Conservation (phyloP, 2,888 invertebrate species). For the Drosophila pegasa region DNA sequence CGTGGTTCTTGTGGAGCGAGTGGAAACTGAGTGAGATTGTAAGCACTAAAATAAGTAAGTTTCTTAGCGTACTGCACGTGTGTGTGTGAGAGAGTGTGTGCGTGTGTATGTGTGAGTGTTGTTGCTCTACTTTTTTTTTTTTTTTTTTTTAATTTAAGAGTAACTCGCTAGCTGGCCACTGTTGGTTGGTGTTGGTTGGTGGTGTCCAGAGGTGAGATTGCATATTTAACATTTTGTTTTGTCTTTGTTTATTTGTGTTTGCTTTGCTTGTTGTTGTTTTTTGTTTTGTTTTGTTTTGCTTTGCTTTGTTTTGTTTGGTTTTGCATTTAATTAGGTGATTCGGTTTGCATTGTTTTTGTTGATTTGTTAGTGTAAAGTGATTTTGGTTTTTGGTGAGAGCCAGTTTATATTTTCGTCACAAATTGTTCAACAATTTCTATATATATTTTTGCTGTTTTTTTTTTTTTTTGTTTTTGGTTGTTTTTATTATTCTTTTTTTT, state of each 20-base stretch:
- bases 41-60: constrained; percentile 26
- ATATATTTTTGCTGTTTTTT: not conserved
- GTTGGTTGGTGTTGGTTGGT: constrained; percentile 28
- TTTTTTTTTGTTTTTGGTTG: constrained; percentile 9
- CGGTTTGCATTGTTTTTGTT: constrained; percentile 44
- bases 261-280: constrained; percentile 34
- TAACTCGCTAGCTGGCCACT: constrained; percentile 46
- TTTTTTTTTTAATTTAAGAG: constrained; percentile 7
- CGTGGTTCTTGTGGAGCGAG: constrained; percentile 9
- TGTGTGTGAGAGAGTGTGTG: constrained; percentile 15
- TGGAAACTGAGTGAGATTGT: constrained; percentile 28
- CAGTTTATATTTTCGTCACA: constrained; percentile 43
- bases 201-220: constrained; percentile 47
- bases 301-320: constrained; percentile 28
- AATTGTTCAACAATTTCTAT: constrained; percentile 19
- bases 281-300: constrained; percentile 20
- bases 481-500: constrained; percentile 3
- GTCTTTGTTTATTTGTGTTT: constrained; percentile 43
- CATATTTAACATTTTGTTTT: constrained; percentile 47
- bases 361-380: constrained; percentile 42
- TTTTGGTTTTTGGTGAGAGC: constrained; percentile 36
- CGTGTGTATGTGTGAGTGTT: constrained; percentile 1
- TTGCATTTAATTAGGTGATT: constrained; percentile 45
- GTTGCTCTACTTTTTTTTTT: constrained; percentile 34
- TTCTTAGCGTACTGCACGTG: constrained; percentile 1